These are phyloP conservation scores for Melinaea menophilus DNA, from an alignment of 2,888 invertebrate species.

Conservation along the genomic window DNA sequence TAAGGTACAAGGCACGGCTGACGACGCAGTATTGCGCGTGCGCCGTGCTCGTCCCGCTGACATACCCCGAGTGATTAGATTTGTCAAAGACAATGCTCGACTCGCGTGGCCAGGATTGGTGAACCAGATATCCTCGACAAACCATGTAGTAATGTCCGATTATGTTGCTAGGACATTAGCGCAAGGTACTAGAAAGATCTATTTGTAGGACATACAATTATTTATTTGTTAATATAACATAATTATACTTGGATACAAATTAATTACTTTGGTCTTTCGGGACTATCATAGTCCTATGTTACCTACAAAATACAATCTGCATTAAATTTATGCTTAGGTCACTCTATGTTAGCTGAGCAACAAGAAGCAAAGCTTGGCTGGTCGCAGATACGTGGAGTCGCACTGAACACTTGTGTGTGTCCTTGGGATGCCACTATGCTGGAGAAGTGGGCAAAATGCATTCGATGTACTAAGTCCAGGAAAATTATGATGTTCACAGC, in stretches of 20 bases:
- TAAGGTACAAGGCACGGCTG: constrained; percentile 55
- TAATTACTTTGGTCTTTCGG: too few species aligned
- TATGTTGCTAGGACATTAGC: constrained; percentile 60
- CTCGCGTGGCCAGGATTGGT: constrained; percentile 54
- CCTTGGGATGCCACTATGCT: constrained; percentile 64
- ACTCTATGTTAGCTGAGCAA: constrained; percentile 69
- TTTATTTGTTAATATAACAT: too few species aligned
- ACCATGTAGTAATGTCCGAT: constrained; percentile 54
- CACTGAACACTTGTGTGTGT: constrained; percentile 52
- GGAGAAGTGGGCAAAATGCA: constrained; percentile 63
- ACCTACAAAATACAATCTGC: too few species aligned
- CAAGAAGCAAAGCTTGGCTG: constrained; percentile 53
- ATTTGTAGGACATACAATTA: too few species aligned
- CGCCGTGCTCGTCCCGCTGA: constrained; percentile 61
- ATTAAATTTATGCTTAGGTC: constrained; percentile 44
- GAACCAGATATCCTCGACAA: constrained; percentile 35
- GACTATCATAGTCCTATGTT: too few species aligned
- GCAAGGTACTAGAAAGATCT: constrained; percentile 48
- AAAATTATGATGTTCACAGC: constrained; percentile 60
- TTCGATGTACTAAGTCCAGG: constrained; percentile 49
- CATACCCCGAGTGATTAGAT: constrained; percentile 59
- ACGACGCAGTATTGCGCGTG: constrained; percentile 55
- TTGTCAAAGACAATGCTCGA: constrained; percentile 58
- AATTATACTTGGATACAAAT: too few species aligned
- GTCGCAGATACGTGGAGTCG: constrained; percentile 57